Percentiles rank a stretch among this genome's conserved stretches.
Evolutionary conservation across 2,113 vertebrate species (phyloP).

Genomic region (Microcebus ravelobensis): DNA sequence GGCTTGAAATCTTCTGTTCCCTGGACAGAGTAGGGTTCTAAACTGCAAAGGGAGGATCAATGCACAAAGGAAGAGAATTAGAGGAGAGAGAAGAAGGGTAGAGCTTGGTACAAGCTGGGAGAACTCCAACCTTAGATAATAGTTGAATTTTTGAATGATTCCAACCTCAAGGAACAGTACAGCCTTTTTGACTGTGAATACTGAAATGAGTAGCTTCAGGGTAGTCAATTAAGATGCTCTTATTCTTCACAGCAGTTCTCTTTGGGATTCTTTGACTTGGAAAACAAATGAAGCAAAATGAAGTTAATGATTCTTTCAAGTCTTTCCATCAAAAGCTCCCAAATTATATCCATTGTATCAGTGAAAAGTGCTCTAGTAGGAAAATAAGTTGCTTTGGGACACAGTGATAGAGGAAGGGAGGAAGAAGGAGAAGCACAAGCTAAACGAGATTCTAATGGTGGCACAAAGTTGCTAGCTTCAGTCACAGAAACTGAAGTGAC

Average conservation of each 20-base stretch:
- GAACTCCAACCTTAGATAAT: background rate
- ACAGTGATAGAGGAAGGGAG: background rate
- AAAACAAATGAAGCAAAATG: constrained; percentile 70
- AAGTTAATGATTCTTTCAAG: constrained; percentile 66
- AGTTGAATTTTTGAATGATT: background rate
- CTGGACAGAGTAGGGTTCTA: background rate
- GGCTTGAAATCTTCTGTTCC: background rate
- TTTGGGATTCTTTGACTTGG: constrained; percentile 8
- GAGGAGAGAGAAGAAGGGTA: background rate
- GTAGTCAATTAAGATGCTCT: constrained; percentile 49
- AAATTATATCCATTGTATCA: constrained; percentile 55
- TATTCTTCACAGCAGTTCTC: constrained; percentile 55
- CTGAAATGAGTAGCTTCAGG: constrained; percentile 10
- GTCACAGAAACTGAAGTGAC: background rate
- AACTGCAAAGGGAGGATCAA: background rate
- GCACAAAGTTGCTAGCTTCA: background rate
- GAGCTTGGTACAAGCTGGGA: background rate
- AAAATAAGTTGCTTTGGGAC: constrained; percentile 43
- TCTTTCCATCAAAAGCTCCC: constrained; percentile 50
- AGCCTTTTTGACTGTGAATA: background rate
- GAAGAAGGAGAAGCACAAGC: background rate
- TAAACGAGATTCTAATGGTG: constrained; percentile 22
- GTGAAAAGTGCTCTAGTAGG: background rate
- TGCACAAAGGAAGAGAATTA: background rate
- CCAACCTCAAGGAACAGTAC: background rate